Evolutionary conservation across 1,140 invertebrate species (phyloP).

Genomic region (Stratiolaelaps scimitus): DNA sequence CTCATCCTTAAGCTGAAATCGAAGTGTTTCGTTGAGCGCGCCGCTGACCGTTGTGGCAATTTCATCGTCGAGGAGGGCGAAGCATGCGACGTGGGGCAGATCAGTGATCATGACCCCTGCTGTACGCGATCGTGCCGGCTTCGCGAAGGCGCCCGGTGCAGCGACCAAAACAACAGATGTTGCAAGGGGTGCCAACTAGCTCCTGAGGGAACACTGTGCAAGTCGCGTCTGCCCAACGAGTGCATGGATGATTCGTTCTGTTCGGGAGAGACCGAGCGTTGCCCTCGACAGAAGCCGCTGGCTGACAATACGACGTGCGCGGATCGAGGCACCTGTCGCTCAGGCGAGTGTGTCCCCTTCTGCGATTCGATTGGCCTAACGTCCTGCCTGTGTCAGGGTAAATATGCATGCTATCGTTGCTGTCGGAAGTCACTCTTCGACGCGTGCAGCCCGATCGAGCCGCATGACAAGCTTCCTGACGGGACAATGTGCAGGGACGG

Average conservation of each 20-base stretch:
- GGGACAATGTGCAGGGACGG: conserved; percentile 20
- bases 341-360: not conserved
- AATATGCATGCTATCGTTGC: conserved; percentile 1
- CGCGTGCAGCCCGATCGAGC: not conserved
- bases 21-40: not conserved
- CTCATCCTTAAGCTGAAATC: not conserved
- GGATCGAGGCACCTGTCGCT: conserved; percentile 8
- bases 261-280: conserved; percentile 9
- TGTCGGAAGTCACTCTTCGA: not conserved
- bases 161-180: not conserved
- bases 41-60: not conserved
- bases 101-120: conserved; percentile 14
- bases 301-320: conserved; percentile 1
- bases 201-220: conserved; percentile 6
- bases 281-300: conserved; percentile 1
- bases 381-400: not conserved
- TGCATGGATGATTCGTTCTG: conserved; percentile 16
- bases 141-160: not conserved
- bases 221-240: not conserved
- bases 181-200: not conserved
- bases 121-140: conserved; percentile 1
- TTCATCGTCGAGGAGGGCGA: conserved; percentile 24
- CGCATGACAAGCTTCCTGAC: not conserved
- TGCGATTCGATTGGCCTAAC: conserved; percentile 5
- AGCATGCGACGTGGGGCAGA: conserved; percentile 14